phyloP scores from a whole-genome alignment of 2,888 invertebrate species.

The Imbricaverruca yamaguchii region DNA sequence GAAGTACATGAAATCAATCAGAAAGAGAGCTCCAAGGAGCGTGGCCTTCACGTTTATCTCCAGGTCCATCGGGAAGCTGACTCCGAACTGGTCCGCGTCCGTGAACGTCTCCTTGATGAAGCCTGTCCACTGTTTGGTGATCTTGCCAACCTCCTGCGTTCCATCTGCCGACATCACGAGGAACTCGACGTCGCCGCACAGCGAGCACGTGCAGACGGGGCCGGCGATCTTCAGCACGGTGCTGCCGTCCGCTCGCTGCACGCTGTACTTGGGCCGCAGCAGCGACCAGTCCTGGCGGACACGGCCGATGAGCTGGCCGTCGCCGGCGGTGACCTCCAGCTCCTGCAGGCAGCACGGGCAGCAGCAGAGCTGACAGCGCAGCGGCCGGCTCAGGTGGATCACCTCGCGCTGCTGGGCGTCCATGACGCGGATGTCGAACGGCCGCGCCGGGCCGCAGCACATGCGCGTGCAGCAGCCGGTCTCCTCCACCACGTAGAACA shows the following conservation, averaged over 20 bases:
- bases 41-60: constrained; percentile 45
- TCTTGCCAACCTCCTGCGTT: constrained; percentile 40
- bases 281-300: constrained; percentile 37
- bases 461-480: constrained; percentile 43
- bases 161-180: constrained; percentile 37
- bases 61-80: constrained; percentile 45
- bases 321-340: constrained; percentile 35
- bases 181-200: constrained; percentile 43
- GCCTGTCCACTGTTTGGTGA: constrained; percentile 46
- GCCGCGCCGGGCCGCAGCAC: constrained; percentile 42
- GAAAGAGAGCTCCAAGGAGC: constrained; percentile 43
- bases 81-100: constrained; percentile 46
- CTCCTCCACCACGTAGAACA: constrained; percentile 36
- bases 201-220: constrained; percentile 40
- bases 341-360: constrained; percentile 44
- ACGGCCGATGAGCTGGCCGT: constrained; percentile 35
- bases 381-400: constrained; percentile 42
- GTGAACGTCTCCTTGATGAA: constrained; percentile 43
- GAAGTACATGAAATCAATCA: constrained; percentile 44
- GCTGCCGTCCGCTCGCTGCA: constrained; percentile 36
- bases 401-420: constrained; percentile 43
- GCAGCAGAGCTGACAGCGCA: constrained; percentile 42
- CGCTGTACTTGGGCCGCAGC: constrained; percentile 31
- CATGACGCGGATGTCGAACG: constrained; percentile 43
- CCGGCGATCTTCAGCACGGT: constrained; percentile 37